A percentile compares a stretch with the other conserved stretches of the same genome.
These are phyloP conservation scores for Phallusia fumigata DNA, from an alignment of 23 tunicate species.

Conservation along the genomic window DNA sequence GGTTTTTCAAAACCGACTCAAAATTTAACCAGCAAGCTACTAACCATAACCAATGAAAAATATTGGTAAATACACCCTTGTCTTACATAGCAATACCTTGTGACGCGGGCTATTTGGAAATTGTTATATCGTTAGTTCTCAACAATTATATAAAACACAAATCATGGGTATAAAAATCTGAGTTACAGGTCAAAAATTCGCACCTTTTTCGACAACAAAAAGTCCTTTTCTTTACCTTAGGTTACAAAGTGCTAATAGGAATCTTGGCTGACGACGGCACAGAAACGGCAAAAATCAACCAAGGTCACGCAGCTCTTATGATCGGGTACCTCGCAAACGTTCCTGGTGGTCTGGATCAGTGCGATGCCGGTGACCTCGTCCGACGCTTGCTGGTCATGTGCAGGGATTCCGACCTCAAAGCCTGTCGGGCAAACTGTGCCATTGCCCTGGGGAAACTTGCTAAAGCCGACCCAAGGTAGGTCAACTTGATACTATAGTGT, in stretches of 20 bases:
- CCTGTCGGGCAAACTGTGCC: slow-evolving; percentile 53
- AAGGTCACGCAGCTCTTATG: slow-evolving; percentile 67
- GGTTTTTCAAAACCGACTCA: too few species aligned
- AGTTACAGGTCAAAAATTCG: too few species aligned
- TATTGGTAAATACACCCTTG: too few species aligned
- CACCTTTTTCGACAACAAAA: too few species aligned
- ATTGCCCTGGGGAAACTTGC: slow-evolving; percentile 79
- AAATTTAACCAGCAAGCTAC: too few species aligned
- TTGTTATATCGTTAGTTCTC: too few species aligned
- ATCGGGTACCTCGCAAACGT: slow-evolving; percentile 48
- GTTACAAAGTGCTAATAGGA: slow-evolving; percentile 20
- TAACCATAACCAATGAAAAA: too few species aligned
- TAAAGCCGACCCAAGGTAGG: slow-evolving; percentile 30
- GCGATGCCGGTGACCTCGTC: slow-evolving; percentile 38
- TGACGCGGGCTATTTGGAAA: neutral
- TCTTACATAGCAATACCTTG: neutral
- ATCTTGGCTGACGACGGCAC: slow-evolving; percentile 15
- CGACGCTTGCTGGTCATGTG: slow-evolving; percentile 60
- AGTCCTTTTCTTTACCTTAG: slow-evolving; percentile 6
- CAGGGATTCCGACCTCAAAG: slow-evolving; percentile 54
- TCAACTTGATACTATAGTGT: neutral
- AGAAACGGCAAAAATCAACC: slow-evolving; percentile 47
- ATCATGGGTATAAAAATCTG: too few species aligned
- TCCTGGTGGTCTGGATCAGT: slow-evolving; percentile 16
- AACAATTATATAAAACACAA: too few species aligned